Base-by-base conservation (phyloP, 2,113 vertebrate genomes). In the Anser brachyrhynchus region DNA sequence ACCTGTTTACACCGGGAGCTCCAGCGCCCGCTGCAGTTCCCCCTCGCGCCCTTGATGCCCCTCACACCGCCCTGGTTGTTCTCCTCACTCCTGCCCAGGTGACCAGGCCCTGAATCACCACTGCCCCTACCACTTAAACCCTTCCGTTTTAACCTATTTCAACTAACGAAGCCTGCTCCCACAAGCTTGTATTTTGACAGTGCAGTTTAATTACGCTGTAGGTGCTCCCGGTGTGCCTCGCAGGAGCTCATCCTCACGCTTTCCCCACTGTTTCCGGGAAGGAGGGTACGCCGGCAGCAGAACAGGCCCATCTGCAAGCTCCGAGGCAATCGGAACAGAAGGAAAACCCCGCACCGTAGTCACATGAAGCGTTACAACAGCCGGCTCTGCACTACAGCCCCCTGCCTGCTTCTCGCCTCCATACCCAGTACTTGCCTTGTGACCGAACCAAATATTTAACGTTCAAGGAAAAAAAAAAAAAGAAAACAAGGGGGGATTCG, bases 291-390 rank as follows among this genome's bases (percentile, higher is more conserved):
- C 37, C 1, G 74, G 55, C 70, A 75, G 70, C 65, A 97, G 76
- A 84, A 95, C 52, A 61, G 37, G 80, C 61, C 89, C 91, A 84
- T 93, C 91, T 92, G 92, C 0, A 28, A 78, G 77, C 57, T 88
- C 65, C 64, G 52, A 49, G 79, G 70, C 72, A 79, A 61, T 9
- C 23, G 66, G 49, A 95, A 41, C 83, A 65, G 11, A 81, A 92
- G 95, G 92, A 94, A 93, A 90, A 93, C 61, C 88, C 74, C 81
- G 57, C 46, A 49, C 73, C 78, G 74, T 18, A 78, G 29, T 80
- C 92, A 84, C 76, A 71, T 67, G 92, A 44, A 10, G 76, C 51
- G 51, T 23, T 87, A 83, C 73, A 84, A 33, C 84, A 82, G 52
- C 13, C 49, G 90, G 57, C 22, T 9, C 79, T 77, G 75, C 88